Evolutionary conservation across 2,888 invertebrate genomes (phyloP), one percentile per base, ranked within the genome.

Genomic region (Clistopyga incitator): DNA sequence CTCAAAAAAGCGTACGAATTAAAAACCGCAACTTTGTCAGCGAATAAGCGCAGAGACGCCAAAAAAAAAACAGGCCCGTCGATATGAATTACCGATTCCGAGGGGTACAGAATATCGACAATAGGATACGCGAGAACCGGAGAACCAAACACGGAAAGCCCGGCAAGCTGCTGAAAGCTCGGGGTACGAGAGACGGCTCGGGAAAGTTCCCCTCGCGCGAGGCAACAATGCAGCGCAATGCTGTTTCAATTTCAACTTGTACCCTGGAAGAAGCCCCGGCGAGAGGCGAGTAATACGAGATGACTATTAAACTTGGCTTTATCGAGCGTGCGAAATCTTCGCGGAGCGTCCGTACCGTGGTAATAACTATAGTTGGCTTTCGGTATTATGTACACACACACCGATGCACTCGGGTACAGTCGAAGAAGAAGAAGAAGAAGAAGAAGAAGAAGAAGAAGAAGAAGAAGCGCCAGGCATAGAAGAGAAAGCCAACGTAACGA

Each of bases 231-330:
- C 52, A 50, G 34, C 38, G 45, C 29, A 64, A 78, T 64, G 78
- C 70, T 42, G 52, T 75, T 64, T 75, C 61, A 74, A 74, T 74
- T 74, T 61, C 74, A 61, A 61, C 25, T 74, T 74, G 61, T 18
- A 8, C n/a, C 10, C 61, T 15, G 47, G 18, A 38, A 20, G 34
- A 64, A 64, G 50, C 38, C 74, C 38, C 74, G 13, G 25, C 34
- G 13, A 38, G 47, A 61, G 15, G 18, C 38, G 64, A 50, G 64
- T 64, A 75, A 75, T 64, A 61, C 64, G 64, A 47, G 59, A 56
- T 72, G 75, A 72, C 82, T 82, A 85, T 85, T 84, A 84, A 85
- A 84, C 82, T 79, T 67, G 79, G 47, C 38, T 77, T 82, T 84
- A 85, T 85, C 85, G 67, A 75, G 64, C 79, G 70, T 85, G 70